Conservation (phyloP, 2,113 vertebrate genomes). For the Calidris pugnax region DNA sequence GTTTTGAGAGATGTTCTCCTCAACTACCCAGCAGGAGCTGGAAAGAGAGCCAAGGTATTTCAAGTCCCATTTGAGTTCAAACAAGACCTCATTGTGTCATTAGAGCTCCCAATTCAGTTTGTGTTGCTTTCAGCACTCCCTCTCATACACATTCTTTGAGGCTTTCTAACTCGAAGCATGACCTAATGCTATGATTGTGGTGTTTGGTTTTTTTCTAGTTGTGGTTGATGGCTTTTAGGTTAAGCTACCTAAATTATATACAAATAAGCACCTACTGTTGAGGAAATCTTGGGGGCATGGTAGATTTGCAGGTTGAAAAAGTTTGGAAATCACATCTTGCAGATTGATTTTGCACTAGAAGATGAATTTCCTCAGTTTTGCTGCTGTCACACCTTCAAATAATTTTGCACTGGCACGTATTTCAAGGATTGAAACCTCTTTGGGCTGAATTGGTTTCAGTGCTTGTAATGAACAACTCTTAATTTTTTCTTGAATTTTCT, state of each 20-base stretch:
- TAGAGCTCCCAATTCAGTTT: not conserved
- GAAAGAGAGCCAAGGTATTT: not conserved
- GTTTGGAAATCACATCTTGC: not conserved
- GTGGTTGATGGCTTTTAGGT: not conserved
- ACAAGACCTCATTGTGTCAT: not conserved
- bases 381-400: not conserved
- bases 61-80: not conserved
- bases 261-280: not conserved
- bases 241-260: not conserved
- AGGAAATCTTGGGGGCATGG: not conserved
- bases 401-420: not conserved
- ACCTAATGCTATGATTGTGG: not conserved
- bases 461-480: not conserved
- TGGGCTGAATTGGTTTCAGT: not conserved
- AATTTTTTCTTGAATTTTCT: not conserved
- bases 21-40: not conserved
- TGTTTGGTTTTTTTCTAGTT: not conserved
- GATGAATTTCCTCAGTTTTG: not conserved
- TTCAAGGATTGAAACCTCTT: not conserved
- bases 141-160: not conserved
- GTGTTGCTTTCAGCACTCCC: not conserved
- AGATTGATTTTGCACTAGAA: not conserved
- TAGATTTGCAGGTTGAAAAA: not conserved
- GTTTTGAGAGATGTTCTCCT: not conserved
- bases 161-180: not conserved